These are phyloP conservation scores for Pteria penguin DNA, from an alignment of 2,888 invertebrate genomes.

Conservation along the genomic window DNA sequence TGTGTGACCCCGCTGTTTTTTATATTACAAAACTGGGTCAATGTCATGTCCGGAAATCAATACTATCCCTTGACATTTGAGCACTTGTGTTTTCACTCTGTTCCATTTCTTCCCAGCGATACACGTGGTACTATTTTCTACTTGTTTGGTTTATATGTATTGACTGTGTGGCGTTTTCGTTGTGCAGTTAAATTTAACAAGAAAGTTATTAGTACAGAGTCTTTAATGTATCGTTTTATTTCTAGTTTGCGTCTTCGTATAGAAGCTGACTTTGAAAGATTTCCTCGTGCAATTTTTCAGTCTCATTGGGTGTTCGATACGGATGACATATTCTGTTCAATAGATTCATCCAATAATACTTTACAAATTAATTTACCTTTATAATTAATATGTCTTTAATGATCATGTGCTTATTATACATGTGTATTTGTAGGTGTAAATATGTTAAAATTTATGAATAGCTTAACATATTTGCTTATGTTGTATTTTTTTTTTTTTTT, in stretches of 20 bases:
- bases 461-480: no score
- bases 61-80: not conserved
- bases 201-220: not conserved
- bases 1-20: not conserved
- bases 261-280: not conserved
- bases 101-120: not conserved
- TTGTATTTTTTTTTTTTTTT: no score
- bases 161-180: not conserved
- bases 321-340: no score
- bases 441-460: no score
- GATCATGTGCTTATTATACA: no score
- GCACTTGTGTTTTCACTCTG: not conserved
- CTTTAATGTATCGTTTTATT: not conserved
- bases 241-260: not conserved
- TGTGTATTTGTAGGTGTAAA: no score
- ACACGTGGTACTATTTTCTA: not conserved
- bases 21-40: not conserved
- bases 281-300: not conserved
- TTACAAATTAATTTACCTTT: no score
- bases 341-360: no score
- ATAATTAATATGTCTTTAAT: no score
- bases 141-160: not conserved
- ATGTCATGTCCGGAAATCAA: not conserved
- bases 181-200: not conserved
- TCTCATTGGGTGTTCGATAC: no score